Percentiles rank a stretch among this genome's conserved stretches.
phyloP scores from a whole-genome alignment of 2,888 invertebrate species.

The Abscondita cerata region DNA sequence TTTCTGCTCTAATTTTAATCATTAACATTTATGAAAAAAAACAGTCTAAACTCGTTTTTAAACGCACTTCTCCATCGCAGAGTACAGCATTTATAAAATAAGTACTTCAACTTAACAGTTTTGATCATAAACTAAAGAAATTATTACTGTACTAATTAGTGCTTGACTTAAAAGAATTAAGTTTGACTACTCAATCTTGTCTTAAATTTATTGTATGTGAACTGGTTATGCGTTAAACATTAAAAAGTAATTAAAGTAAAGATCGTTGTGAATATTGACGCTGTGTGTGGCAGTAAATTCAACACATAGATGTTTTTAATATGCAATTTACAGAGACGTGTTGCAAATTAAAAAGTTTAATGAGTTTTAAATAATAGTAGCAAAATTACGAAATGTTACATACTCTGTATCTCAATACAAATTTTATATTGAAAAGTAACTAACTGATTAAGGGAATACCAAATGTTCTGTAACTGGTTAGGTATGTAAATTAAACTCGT shows the following conservation, averaged over 20 bases:
- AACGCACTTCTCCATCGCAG: neutral
- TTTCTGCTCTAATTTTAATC: too few species aligned
- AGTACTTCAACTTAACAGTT: slow-evolving; percentile 16
- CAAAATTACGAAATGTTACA: slow-evolving; percentile 18
- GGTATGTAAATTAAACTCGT: slow-evolving; percentile 28
- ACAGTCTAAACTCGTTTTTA: slow-evolving; percentile 6
- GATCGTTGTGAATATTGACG: slow-evolving; percentile 31
- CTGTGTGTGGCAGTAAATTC: slow-evolving; percentile 41
- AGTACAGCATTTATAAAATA: slow-evolving; percentile 7
- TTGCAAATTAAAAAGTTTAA: slow-evolving; percentile 45
- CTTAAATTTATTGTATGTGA: slow-evolving; percentile 23
- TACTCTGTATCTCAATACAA: slow-evolving; percentile 10
- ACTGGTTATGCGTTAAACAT: slow-evolving; percentile 35
- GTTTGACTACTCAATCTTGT: slow-evolving; percentile 40
- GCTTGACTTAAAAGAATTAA: slow-evolving; percentile 39
- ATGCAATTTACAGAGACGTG: slow-evolving; percentile 46
- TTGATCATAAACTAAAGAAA: slow-evolving; percentile 31
- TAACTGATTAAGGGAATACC: slow-evolving; percentile 22
- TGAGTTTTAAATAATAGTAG: slow-evolving; percentile 47
- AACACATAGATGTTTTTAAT: slow-evolving; percentile 24
- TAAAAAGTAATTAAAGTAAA: slow-evolving; percentile 47
- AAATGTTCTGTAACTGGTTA: slow-evolving; percentile 25
- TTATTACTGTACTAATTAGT: slow-evolving; percentile 37
- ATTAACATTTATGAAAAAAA: too few species aligned
- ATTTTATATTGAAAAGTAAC: slow-evolving; percentile 9